A percentile compares a stretch with the other conserved stretches of the same genome.
These are phyloP conservation scores for Dione vanillae DNA, from an alignment of 2,888 invertebrate species.

Conservation along the genomic window DNA sequence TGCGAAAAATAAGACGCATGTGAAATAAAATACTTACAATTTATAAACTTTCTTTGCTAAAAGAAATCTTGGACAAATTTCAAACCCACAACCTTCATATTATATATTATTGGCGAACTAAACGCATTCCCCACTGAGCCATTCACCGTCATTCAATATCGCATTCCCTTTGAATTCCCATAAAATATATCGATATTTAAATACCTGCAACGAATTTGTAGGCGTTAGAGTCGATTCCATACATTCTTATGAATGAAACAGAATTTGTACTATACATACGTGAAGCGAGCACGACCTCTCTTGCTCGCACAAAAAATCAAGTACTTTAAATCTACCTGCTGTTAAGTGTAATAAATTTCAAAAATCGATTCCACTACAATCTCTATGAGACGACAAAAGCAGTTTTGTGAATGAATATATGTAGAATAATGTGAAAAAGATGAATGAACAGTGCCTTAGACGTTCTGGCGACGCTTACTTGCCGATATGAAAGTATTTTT, in stretches of 20 bases:
- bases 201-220: slow-evolving; percentile 17
- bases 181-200: slow-evolving; percentile 20
- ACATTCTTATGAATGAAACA: slow-evolving; percentile 37
- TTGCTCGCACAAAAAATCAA: slow-evolving; percentile 36
- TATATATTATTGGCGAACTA: background rate
- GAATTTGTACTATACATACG: slow-evolving; percentile 36
- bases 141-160: background rate
- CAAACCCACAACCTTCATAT: background rate
- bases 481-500: slow-evolving; percentile 32
- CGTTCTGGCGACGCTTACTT: slow-evolving; percentile 53
- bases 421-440: slow-evolving; percentile 48
- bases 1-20: too few species aligned
- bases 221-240: slow-evolving; percentile 31
- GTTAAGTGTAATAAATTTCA: slow-evolving; percentile 56
- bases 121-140: slow-evolving; percentile 15
- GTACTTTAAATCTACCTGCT: slow-evolving; percentile 45
- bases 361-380: slow-evolving; percentile 57
- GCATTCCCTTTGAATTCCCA: slow-evolving; percentile 9
- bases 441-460: slow-evolving; percentile 54
- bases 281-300: slow-evolving; percentile 10
- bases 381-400: slow-evolving; percentile 33
- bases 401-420: slow-evolving; percentile 52
- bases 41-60: background rate
- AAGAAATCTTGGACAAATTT: background rate
- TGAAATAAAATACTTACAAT: background rate